Percentiles rank a stretch among this genome's conserved stretches.
Evolutionary conservation across 2,113 vertebrate genomes (phyloP).

Genomic region (Corvus cornix): DNA sequence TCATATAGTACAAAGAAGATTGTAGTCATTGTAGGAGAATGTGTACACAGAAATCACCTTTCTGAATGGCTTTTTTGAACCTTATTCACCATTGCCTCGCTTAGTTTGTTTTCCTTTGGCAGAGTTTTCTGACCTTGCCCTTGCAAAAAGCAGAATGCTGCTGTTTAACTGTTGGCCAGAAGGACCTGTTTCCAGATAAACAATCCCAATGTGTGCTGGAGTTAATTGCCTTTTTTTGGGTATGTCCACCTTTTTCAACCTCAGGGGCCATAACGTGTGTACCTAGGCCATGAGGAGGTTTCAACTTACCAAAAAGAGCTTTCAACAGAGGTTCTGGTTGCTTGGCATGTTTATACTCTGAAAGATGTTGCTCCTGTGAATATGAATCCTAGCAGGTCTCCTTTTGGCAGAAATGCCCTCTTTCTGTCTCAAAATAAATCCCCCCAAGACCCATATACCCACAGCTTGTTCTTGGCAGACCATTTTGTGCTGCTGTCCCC

Average conservation of each 20-base stretch:
- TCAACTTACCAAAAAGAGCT: neutral
- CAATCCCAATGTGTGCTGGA: fast-evolving
- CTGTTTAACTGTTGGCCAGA: neutral
- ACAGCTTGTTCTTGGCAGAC: neutral
- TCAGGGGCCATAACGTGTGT: fast-evolving
- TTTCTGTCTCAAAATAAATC: neutral
- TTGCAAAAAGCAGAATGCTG: neutral
- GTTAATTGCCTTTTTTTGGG: neutral
- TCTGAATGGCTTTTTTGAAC: neutral
- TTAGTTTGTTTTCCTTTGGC: neutral
- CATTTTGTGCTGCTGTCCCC: neutral
- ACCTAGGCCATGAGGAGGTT: neutral
- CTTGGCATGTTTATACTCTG: neutral
- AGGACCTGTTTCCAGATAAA: neutral
- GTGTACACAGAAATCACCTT: neutral
- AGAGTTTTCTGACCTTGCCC: slow-evolving; percentile 5
- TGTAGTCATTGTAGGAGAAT: neutral
- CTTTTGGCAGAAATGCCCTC: neutral
- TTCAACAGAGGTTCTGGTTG: neutral
- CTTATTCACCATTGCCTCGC: neutral
- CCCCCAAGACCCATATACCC: neutral
- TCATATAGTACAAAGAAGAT: neutral
- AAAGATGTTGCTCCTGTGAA: neutral
- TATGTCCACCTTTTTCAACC: neutral
- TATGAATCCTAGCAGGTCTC: neutral